phyloP scores from a whole-genome alignment of 2,113 vertebrate species.

The Thermophis baileyi region DNA sequence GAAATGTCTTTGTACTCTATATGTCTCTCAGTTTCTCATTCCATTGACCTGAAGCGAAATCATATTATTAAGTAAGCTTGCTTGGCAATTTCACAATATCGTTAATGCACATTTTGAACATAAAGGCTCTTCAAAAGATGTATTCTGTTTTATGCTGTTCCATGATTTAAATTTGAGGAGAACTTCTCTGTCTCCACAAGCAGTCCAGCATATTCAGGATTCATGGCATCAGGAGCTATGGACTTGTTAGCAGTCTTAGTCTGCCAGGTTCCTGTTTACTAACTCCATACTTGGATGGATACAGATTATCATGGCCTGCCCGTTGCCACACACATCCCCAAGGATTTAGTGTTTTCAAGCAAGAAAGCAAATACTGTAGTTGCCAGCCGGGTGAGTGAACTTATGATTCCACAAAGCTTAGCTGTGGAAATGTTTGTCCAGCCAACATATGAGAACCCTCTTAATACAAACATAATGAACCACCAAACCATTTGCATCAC shows the following conservation, averaged over 20 bases:
- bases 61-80: slow-evolving; percentile 31
- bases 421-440: background rate
- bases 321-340: background rate
- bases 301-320: background rate
- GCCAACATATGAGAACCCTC: background rate
- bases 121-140: background rate
- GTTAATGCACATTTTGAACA: slow-evolving; percentile 33
- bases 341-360: background rate
- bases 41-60: slow-evolving; percentile 43
- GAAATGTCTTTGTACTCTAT: background rate
- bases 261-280: background rate
- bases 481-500: background rate
- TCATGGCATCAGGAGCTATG: background rate
- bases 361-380: background rate
- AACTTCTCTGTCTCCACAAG: background rate
- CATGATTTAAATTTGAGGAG: background rate
- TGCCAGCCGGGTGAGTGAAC: background rate
- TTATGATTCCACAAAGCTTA: background rate
- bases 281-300: background rate
- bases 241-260: background rate
- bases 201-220: background rate
- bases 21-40: background rate
- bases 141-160: slow-evolving; percentile 10
- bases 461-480: background rate
- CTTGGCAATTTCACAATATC: slow-evolving; percentile 6